Evolutionary conservation across 2,888 invertebrate species (phyloP).

Genomic region (Epinotia nisella): DNA sequence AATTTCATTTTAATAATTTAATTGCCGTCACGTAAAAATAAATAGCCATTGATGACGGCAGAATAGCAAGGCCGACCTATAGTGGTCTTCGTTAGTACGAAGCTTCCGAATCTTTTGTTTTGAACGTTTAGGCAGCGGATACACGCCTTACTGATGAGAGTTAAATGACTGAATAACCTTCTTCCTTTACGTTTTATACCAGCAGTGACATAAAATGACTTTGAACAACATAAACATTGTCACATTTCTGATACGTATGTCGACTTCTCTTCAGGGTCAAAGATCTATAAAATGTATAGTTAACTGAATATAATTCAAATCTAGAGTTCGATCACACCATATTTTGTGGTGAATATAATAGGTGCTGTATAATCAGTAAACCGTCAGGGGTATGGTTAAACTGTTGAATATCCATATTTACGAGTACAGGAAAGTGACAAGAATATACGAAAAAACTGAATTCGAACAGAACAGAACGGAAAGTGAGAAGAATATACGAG

Average conservation of each 20-base stretch:
- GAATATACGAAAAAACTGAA: not conserved
- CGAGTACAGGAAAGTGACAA: not conserved
- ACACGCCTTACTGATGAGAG: constrained; percentile 78
- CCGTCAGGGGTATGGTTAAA: not conserved
- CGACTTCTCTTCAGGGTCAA: not conserved
- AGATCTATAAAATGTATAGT: not conserved
- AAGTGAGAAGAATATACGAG: not conserved
- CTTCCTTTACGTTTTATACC: constrained; percentile 57
- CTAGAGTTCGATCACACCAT: too few species aligned
- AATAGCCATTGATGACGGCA: constrained; percentile 62
- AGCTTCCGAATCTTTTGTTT: constrained; percentile 78
- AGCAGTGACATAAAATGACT: constrained; percentile 16
- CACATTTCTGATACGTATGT: constrained; percentile 6
- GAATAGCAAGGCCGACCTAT: constrained; percentile 63
- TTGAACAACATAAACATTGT: constrained; percentile 5
- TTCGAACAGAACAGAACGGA: too few species aligned
- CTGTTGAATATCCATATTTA: too few species aligned
- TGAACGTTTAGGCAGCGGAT: constrained; percentile 72
- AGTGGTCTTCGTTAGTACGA: too few species aligned
- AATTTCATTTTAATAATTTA: constrained; percentile 49
- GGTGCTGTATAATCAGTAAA: not conserved
- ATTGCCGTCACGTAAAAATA: constrained; percentile 53
- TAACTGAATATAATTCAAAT: too few species aligned
- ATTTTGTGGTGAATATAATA: not conserved
- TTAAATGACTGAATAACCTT: constrained; percentile 76